These are phyloP conservation scores for Cariama cristata DNA, from an alignment of 2,113 vertebrate genomes.

Conservation along the genomic window DNA sequence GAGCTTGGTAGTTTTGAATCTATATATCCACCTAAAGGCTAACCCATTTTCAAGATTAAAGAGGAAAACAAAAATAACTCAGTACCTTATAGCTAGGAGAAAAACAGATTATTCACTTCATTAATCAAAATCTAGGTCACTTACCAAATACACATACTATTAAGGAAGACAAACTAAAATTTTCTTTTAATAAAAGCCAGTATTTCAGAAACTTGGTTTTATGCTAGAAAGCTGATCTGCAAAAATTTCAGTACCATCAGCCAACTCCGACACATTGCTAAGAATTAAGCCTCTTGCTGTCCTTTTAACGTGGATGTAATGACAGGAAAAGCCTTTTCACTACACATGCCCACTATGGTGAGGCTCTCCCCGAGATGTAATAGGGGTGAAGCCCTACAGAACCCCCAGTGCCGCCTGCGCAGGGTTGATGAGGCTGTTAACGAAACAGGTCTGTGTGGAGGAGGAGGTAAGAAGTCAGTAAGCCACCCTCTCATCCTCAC, in stretches of 20 bases:
- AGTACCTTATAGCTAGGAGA: neutral
- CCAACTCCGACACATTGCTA: neutral
- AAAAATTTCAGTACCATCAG: neutral
- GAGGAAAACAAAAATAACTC: conserved; percentile 48
- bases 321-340: neutral
- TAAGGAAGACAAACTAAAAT: neutral
- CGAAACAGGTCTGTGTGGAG: rapidly evolving
- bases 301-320: rapidly evolving
- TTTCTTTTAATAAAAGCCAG: neutral
- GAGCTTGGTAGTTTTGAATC: neutral
- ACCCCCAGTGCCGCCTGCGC: neutral
- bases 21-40: neutral
- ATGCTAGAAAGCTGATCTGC: neutral
- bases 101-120: conserved; percentile 27
- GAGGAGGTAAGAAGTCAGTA: neutral
- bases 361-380: neutral
- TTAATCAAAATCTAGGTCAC: conserved; percentile 57
- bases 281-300: neutral
- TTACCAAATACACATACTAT: neutral
- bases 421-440: too few relatives aligned
- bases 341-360: rapidly evolving
- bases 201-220: neutral
- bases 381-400: rapidly evolving
- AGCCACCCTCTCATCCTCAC: neutral
- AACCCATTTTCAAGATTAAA: conserved; percentile 24